A percentile compares a stretch with the other conserved stretches of the same genome.
These are phyloP conservation scores for Meles meles DNA, from an alignment of 2,113 vertebrate species.

Conservation along the genomic window DNA sequence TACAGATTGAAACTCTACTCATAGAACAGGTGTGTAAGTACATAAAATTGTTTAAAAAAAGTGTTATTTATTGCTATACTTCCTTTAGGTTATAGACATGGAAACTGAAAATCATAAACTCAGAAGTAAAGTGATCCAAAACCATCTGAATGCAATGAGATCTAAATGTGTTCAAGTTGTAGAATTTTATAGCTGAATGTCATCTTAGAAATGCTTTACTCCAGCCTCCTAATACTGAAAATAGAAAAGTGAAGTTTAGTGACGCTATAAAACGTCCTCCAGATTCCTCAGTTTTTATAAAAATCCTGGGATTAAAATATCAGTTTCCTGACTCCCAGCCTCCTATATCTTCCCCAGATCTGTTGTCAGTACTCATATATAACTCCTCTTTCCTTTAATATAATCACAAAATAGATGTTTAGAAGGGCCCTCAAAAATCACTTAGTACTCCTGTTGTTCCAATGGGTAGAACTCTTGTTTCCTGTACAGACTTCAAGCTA, in stretches of 20 bases:
- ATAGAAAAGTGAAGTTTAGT: background rate
- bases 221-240: background rate
- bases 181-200: slow-evolving; percentile 20
- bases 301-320: background rate
- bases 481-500: background rate
- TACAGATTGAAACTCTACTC: background rate
- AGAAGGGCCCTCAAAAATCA: background rate
- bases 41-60: slow-evolving; percentile 4
- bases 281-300: slow-evolving; percentile 5
- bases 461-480: background rate
- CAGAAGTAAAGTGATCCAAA: slow-evolving; percentile 8
- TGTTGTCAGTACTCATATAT: background rate
- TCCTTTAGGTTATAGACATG: slow-evolving; percentile 3
- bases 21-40: background rate
- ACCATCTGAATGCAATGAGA: background rate
- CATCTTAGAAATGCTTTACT: background rate
- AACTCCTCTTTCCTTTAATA: background rate
- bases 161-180: background rate
- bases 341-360: background rate
- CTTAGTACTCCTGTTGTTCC: background rate
- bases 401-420: background rate
- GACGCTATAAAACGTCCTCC: background rate
- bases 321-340: background rate
- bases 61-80: slow-evolving; percentile 31
- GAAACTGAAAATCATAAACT: slow-evolving; percentile 32